These are phyloP conservation scores for Campopleginae sp. DNA, from an alignment of 2,888 invertebrate species.

Conservation along the genomic window DNA sequence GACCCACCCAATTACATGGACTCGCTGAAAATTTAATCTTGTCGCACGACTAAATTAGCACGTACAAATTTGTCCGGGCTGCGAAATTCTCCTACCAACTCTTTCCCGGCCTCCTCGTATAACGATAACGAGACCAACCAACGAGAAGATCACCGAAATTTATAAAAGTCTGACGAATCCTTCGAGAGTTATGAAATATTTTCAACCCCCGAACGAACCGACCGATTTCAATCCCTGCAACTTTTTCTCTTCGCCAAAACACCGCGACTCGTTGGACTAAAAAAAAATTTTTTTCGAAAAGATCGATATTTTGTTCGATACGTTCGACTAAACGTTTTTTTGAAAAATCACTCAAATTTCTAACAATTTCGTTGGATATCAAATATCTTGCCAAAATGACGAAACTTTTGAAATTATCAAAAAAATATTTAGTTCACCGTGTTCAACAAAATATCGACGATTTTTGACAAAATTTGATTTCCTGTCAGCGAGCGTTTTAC, in stretches of 20 bases:
- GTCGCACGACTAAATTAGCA: constrained; percentile 67
- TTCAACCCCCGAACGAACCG: not conserved
- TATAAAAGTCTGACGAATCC: not conserved
- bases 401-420: too few species aligned
- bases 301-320: too few species aligned
- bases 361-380: too few species aligned
- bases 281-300: too few species aligned
- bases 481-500: too few species aligned
- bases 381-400: too few species aligned
- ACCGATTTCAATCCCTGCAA: not conserved
- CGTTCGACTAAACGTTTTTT: too few species aligned
- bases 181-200: not conserved
- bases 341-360: too few species aligned
- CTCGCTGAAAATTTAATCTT: constrained; percentile 68
- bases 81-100: not conserved
- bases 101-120: not conserved
- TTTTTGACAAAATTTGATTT: too few species aligned
- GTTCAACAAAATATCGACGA: too few species aligned
- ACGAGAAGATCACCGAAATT: not conserved
- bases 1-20: constrained; percentile 65
- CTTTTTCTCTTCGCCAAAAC: not conserved
- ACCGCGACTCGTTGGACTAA: too few species aligned
- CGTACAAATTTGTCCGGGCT: constrained; percentile 4
- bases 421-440: too few species aligned
- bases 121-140: not conserved